Evolutionary conservation across 2,113 vertebrate genomes (phyloP), one percentile per base, ranked within the genome.

Genomic region (Gallinago jamesoni): DNA sequence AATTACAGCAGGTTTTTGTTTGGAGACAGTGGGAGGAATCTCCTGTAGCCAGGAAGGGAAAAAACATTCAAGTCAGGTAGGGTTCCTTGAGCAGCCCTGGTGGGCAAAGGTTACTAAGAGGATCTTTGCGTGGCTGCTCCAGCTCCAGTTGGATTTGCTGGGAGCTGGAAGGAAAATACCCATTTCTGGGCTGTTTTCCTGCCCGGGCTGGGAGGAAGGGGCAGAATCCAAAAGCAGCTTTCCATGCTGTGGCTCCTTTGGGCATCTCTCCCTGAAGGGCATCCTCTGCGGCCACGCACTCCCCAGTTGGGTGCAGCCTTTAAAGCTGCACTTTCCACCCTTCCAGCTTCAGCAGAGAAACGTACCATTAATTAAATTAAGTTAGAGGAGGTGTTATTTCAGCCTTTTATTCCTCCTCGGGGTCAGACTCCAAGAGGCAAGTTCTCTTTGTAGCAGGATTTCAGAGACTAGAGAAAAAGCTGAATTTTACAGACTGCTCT

Each of bases 191-290:
- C 64, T 68, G 66, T 69, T 93, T 90, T 25, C 75, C 70, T 95
- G 41, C 68, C 39, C 37, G 41, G 64, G 86, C 70, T 57, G 52
- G 57, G 57, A 92, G 76, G 89, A 89, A 70, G 47, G 24, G 59
- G 66, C 57, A 45, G 85, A 90, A 93, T 64, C 80, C 81, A 47
- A 95, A 96, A 94, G 90, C 92, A 55, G 87, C 16, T 66, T 94
- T 95, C 87, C 76, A 63, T 50, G 80, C 69, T 89, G 83, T 28
- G 93, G 80, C 77, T 84, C 64, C 73, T 77, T 57, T 74, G 89
- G 89, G 87, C 5, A 45, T 72, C 89, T 84, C 84, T 75, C 92
- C 95, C 87, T 86, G 88, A 96, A 93, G 86, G 55, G 89, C 83
- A 75, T 85, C 84, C 89, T 86, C 66, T 79, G 85, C 18, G 9